Base-by-base conservation (phyloP, 2,113 vertebrate species). In the Thomomys bottae region DNA sequence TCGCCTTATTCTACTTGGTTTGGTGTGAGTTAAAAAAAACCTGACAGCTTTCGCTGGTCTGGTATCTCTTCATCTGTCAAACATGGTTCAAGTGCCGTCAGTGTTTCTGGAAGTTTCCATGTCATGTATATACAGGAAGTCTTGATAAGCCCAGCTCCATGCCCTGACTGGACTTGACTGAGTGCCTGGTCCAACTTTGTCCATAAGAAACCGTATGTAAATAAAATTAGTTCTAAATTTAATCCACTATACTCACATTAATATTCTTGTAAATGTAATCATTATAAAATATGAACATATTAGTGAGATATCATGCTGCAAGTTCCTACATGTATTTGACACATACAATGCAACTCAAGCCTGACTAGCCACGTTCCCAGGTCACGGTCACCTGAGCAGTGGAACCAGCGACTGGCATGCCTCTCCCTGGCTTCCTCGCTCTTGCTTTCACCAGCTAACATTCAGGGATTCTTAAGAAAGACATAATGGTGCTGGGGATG, bases 101-200 rank as follows among this genome's bases (percentile, higher is more conserved):
- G 20, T 3, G 8, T 15, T 76, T 59, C 72, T 23, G 15, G 12
- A 64, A 34, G 23, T 45, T 57, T 54, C 45, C 42, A 34, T 4
- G 26, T 4, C 5, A 0, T 40, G 17, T 36, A 34, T 80, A 54
- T 15, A 28, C 15, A 8, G 30, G 38, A 82, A 17, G 9, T 12
- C 17, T 2, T 4, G 18, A 15, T 2, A 32, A 9, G 18, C 23
- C 4, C 4, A 23, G 8, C 5, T 4, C 1, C 18, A 6, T 23
- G 1, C n/a, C 67, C 1, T 4, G 1, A 40, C 45, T 2, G 67
- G 10, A 6, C 75, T 54, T 54, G 49, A 54, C 32, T 15, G 1
- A 28, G 23, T 1, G 12, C 23, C 21, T 24, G 42, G 24, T 15
- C 8, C 23, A 26, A 26, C 6, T 14, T 49, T 9, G 24, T 20